A percentile compares a stretch with the other conserved stretches of the same genome.
These are phyloP conservation scores for Pseudomyrmex concolor DNA, from an alignment of 1,140 invertebrate species.

Conservation along the genomic window DNA sequence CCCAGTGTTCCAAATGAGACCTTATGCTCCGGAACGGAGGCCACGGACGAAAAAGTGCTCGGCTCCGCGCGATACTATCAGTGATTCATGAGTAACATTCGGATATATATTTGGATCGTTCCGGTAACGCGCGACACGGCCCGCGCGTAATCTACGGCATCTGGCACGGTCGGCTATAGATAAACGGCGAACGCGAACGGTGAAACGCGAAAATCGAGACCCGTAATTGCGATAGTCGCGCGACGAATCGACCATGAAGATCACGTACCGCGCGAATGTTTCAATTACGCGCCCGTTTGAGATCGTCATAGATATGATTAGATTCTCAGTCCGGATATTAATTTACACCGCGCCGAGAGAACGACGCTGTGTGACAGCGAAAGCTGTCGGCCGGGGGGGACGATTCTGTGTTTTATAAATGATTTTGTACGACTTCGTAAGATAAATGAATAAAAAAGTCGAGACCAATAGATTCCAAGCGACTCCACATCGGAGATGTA, in stretches of 20 bases:
- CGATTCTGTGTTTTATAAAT: too few species aligned
- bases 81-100: slow-evolving; percentile 72
- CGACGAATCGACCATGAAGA: slow-evolving; percentile 6
- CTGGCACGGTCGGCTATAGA: slow-evolving; percentile 42
- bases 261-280: neutral
- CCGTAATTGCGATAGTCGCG: slow-evolving; percentile 36
- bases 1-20: slow-evolving; percentile 72
- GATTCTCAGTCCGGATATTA: neutral
- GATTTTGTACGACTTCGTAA: too few species aligned
- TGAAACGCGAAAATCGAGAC: slow-evolving; percentile 36
- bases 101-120: slow-evolving; percentile 65
- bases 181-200: slow-evolving; percentile 47
- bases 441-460: too few species aligned
- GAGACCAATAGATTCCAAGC: too few species aligned
- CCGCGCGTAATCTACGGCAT: slow-evolving; percentile 57
- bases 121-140: slow-evolving; percentile 56
- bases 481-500: too few species aligned
- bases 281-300: neutral
- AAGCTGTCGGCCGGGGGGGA: too few species aligned
- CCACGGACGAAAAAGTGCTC: slow-evolving; percentile 24
- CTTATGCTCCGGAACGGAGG: slow-evolving; percentile 9
- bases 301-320: neutral
- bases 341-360: neutral
- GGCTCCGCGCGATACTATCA: slow-evolving; percentile 66
- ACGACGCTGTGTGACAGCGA: too few species aligned